These are phyloP conservation scores for Siderastrea radians DNA, from an alignment of 92 coral and sea anemone genomes.

Conservation along the genomic window DNA sequence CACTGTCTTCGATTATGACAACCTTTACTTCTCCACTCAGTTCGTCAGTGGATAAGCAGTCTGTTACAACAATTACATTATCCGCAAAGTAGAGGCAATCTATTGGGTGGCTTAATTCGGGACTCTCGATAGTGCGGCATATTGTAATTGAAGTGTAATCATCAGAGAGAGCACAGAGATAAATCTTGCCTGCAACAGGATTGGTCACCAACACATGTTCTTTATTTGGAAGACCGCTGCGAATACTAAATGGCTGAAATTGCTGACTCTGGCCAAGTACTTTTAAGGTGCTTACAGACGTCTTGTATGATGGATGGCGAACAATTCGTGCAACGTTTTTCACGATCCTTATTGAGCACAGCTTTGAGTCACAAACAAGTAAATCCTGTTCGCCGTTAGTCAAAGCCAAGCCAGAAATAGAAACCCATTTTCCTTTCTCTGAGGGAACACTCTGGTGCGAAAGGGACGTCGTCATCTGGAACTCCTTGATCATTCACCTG, in stretches of 20 bases:
- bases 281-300: background rate
- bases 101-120: too few species aligned
- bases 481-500: background rate
- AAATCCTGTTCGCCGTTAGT: constrained; percentile 4
- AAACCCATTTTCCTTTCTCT: constrained; percentile 4
- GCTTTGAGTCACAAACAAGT: constrained; percentile 28
- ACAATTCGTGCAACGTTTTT: constrained; percentile 12
- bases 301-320: constrained; percentile 21
- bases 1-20: too few species aligned
- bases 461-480: constrained; percentile 30
- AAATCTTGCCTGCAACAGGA: too few species aligned
- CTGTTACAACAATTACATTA: too few species aligned
- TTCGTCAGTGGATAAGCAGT: too few species aligned
- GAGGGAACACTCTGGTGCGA: constrained; percentile 30
- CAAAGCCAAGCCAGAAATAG: constrained; percentile 32
- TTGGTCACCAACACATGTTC: too few species aligned
- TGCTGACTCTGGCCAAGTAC: too few species aligned
- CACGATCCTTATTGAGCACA: constrained; percentile 22
- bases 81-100: too few species aligned
- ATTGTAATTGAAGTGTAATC: too few species aligned
- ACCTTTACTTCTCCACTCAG: too few species aligned
- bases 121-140: too few species aligned
- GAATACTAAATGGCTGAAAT: background rate
- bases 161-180: too few species aligned
- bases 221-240: constrained; percentile 18